phyloP scores from a whole-genome alignment of 2,113 vertebrate species.

The Anseranas semipalmata region DNA sequence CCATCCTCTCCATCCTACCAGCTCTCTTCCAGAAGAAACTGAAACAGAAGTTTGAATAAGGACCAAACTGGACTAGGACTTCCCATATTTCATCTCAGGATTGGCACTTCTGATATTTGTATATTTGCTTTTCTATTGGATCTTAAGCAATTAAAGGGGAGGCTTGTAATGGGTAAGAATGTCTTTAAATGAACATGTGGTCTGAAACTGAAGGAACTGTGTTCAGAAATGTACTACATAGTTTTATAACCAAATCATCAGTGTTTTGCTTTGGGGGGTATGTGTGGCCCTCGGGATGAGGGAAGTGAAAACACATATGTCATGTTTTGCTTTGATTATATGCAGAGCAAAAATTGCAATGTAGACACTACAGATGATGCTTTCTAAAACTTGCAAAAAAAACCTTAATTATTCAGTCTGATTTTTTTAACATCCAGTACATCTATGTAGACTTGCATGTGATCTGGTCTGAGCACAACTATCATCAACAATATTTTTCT shows the following conservation, averaged over 20 bases:
- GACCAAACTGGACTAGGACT: conserved; percentile 44
- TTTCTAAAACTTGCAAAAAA: neutral
- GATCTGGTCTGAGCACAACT: conserved; percentile 31
- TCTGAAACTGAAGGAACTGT: conserved; percentile 26
- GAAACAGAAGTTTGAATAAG: conserved; percentile 93
- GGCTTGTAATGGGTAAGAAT: conserved; percentile 37
- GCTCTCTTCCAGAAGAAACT: conserved; percentile 95
- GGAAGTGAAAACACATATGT: neutral
- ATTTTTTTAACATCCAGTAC: neutral
- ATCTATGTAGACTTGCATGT: neutral
- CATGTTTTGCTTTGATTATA: conserved; percentile 14
- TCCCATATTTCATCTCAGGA: conserved; percentile 79
- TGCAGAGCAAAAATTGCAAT: neutral
- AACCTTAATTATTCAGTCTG: conserved; percentile 21
- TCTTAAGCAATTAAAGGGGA: conserved; percentile 59
- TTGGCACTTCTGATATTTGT: conserved; percentile 71
- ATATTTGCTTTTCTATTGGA: conserved; percentile 72
- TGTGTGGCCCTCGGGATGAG: neutral
- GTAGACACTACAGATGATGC: neutral
- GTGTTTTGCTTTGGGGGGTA: neutral
- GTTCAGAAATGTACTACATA: conserved; percentile 35
- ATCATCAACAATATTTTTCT: conserved; percentile 24
- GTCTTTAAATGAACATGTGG: conserved; percentile 4
- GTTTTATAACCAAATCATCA: conserved; percentile 30
- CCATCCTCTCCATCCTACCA: conserved; percentile 92